Percentiles rank a stretch among this genome's conserved stretches.
Conservation (phyloP, 2,797 vertebrate species). For the Platyrinchus mystaceus region DNA sequence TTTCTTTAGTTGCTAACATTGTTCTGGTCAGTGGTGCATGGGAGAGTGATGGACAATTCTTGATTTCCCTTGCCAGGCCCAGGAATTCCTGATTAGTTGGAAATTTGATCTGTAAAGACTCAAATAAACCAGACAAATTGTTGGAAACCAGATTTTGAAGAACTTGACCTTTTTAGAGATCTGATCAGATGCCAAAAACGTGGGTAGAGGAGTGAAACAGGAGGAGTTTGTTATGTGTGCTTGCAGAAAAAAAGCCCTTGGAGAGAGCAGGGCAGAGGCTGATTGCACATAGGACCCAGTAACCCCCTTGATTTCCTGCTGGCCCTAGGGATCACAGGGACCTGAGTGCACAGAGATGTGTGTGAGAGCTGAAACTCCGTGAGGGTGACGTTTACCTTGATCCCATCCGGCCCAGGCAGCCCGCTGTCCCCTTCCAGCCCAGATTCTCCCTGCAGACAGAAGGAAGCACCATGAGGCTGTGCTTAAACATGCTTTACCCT, state of each 20-base stretch:
- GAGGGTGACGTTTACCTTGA: constrained; percentile 80
- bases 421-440: constrained; percentile 93
- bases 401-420: constrained; percentile 83
- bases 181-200: constrained; percentile 24
- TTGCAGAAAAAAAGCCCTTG: background rate
- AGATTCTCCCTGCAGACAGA: constrained; percentile 83
- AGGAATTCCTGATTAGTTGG: constrained; percentile 22
- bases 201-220: constrained; percentile 33
- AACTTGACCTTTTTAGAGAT: constrained; percentile 41
- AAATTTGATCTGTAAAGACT: constrained; percentile 36
- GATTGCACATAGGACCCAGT: background rate
- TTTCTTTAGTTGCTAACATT: background rate
- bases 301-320: background rate
- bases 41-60: background rate
- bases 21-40: background rate
- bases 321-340: background rate
- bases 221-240: background rate
- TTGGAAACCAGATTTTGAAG: constrained; percentile 29
- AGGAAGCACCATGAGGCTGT: background rate
- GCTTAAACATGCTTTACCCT: background rate
- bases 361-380: background rate
- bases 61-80: constrained; percentile 15
- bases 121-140: constrained; percentile 32
- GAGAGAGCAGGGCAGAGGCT: background rate
- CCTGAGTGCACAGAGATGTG: background rate